Base-by-base conservation (phyloP, 2,113 vertebrate genomes). In the Mandrillus leucophaeus region DNA sequence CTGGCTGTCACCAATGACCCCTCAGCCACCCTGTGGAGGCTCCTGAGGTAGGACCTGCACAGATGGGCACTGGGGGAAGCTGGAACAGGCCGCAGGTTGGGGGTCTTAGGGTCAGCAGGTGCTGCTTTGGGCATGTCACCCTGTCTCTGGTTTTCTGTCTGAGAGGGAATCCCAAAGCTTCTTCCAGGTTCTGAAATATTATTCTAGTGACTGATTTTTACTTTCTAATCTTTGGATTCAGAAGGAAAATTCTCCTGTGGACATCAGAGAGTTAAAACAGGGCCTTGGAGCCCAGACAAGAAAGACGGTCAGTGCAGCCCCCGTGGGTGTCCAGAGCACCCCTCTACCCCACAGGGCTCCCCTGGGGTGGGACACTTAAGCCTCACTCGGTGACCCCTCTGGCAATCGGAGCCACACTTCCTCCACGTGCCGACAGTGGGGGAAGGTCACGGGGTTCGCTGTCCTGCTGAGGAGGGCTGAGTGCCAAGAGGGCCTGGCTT, bases 381-480 rank as follows among this genome's bases (percentile, higher is more conserved):
- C 30, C 13, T 52, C 30, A 4, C 12, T 22, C 2, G 0, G 35
- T 61, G 13, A 38, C 52, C 8, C 40, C 0, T 43, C 73, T 6
- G 20, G 30, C 20, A 18, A 7, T 35, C 3, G 5, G 32, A 70
- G 55, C 13, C 55, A 38, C 10, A 1, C 1, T 59, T 75, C 68
- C 22, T 55, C 57, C 70, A 40, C 50, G 22, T 25, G n/a, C 10
- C 20, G 12, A 13, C 7, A 0, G 2, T 8, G 0, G 6, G 1
- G 3, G 22, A 85, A 22, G 17, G 38, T 11, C 82, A 5, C 2
- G 0, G 0, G 0, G 0, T 40, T 38, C 0, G 0, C 70, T 40
- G 22, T 16, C 30, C n/a, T 16, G 59, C 48, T 70, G 40, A 72
- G 73, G 38, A 80, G 59, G 6, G 1, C 3, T 2, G 13, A 22